Percentiles rank a stretch among this genome's conserved stretches.
Evolutionary conservation across 2,113 vertebrate genomes (phyloP).

Genomic region (Oxygymnocypris stewartii): DNA sequence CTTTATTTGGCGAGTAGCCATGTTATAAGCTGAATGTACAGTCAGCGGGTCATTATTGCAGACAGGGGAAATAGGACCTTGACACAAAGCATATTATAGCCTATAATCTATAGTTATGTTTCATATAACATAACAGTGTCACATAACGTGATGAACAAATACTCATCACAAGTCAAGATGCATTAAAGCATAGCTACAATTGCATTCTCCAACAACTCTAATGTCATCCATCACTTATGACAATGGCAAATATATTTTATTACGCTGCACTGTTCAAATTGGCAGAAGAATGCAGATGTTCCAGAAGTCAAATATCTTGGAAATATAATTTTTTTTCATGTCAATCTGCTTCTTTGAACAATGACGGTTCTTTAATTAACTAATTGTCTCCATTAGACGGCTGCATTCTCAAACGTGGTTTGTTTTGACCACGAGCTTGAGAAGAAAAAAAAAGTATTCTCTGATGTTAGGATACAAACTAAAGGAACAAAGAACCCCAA

Average conservation of each 20-base stretch:
- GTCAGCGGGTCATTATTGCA: not conserved
- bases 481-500: constrained; percentile 37
- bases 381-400: not conserved
- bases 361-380: not conserved
- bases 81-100: not conserved
- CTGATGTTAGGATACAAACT: constrained; percentile 30
- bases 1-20: not conserved
- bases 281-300: not conserved
- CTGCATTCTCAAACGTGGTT: not conserved
- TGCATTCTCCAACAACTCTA: not conserved
- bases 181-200: not conserved
- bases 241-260: not conserved
- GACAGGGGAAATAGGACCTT: not conserved
- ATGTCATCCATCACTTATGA: not conserved
- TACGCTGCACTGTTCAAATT: not conserved
- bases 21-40: not conserved
- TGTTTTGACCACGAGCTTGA: not conserved
- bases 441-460: not conserved
- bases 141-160: not conserved
- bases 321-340: not conserved
- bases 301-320: not conserved
- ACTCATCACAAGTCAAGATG: not conserved
- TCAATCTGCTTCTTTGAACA: not conserved
- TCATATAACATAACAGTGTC: not conserved
- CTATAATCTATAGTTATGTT: not conserved